Conservation (phyloP, 1,140 invertebrate species). For the Thereuonema tuberculata region DNA sequence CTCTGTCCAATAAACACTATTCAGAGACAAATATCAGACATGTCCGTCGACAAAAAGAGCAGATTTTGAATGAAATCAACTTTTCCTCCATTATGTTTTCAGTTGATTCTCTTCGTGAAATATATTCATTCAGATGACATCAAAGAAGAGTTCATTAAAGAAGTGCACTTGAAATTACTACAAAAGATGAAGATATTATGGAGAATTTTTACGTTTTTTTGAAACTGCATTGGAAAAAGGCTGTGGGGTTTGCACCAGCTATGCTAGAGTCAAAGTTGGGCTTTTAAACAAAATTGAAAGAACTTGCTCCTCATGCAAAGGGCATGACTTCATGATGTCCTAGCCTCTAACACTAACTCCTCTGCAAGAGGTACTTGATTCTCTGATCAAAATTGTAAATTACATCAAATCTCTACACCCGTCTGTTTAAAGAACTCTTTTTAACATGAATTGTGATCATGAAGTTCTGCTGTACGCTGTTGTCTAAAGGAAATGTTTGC, state of each 20-base stretch:
- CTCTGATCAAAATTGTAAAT: constrained; percentile 18
- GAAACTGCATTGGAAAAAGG: not conserved
- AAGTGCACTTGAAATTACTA: not conserved
- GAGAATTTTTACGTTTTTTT: not conserved
- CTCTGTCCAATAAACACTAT: constrained; percentile 15
- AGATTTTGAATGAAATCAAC: constrained; percentile 12
- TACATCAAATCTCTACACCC: constrained; percentile 16
- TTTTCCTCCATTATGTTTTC: not conserved
- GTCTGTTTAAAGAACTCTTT: constrained; percentile 16
- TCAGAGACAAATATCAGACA: constrained; percentile 8
- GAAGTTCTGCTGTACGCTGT: constrained; percentile 16
- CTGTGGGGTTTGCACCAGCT: not conserved
- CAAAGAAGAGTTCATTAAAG: constrained; percentile 4
- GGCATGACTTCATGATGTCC: constrained; percentile 8
- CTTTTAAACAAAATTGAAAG: not conserved
- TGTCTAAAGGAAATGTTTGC: constrained; percentile 14
- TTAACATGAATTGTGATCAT: constrained; percentile 17
- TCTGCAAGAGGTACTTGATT: constrained; percentile 9
- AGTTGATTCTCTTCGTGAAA: constrained; percentile 6
- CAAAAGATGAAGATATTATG: not conserved
- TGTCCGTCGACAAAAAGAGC: constrained; percentile 1
- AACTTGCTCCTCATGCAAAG: constrained; percentile 13
- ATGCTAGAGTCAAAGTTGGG: not conserved
- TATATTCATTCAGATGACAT: constrained; percentile 14
- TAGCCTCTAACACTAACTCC: too few relatives aligned